Evolutionary conservation across 2,888 invertebrate genomes (phyloP), one percentile per base, ranked within the genome.

Genomic region (Eupithecia abbreviata): DNA sequence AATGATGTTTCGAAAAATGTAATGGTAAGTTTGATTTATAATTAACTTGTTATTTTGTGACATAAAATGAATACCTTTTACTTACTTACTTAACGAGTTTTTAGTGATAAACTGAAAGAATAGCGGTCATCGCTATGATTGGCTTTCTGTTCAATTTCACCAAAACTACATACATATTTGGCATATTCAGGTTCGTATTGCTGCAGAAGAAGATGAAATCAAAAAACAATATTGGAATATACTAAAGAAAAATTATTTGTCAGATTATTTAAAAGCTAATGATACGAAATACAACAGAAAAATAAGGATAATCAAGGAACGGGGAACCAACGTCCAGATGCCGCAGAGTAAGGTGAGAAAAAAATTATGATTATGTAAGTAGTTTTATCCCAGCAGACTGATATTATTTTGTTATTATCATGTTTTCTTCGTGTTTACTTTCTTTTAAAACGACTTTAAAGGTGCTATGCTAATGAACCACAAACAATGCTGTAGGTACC

Each of bases 211-310:
- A 87, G 94, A 94, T 77, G 92, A 93, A 87, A 92, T 94, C 66
- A 95, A 94, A 76, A 93, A 91, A 75, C 90, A 92, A 75, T 95
- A 94, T 82, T 94, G 94, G 94, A 89, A 89, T 69, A 90, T 92
- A 78, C 77, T 95, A 62, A 94, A 94, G 83, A 90, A 87, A 55
- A 93, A 93, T 84, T 94, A 93, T 85, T 84, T 91, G 58, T 84
- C 83, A 67, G 83, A 91, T 30, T 82, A 82, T 43, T 80, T 84
- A 71, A 62, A 84, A n/a, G 75, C 82, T 49, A 86, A 86, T 65
- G 90, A 93, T 74, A 81, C 88, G 6, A 89, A 87, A 75, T 81
- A 92, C 45, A 86, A 83, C 67, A 89, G 94, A 80, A 94, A 93
- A 83, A 84, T 94, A 67, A 86, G 92, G 80, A 92, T 94, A 45